phyloP scores from a whole-genome alignment of 1,140 invertebrate species.

The Ceratina calcarata region DNA sequence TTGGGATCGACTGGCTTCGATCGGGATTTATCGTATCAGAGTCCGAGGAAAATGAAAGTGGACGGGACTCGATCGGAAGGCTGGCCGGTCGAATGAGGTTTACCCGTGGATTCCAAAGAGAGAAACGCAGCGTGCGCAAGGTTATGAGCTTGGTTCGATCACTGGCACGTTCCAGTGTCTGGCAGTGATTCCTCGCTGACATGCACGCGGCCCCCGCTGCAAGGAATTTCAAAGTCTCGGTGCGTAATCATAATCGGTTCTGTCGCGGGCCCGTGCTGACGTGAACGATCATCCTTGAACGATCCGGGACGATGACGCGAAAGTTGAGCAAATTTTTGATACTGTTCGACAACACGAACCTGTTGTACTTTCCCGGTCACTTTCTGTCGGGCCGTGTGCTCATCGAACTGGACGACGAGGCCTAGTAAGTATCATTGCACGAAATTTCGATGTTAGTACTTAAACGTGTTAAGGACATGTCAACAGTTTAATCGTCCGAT shows the following conservation, averaged over 20 bases:
- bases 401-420: slow-evolving; percentile 95
- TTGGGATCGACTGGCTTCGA: not conserved
- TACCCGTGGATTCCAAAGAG: not conserved
- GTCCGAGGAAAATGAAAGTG: slow-evolving; percentile 21
- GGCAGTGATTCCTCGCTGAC: slow-evolving; percentile 55
- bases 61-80: not conserved
- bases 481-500: too few relatives aligned
- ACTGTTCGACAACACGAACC: slow-evolving; percentile 95
- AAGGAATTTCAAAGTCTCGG: slow-evolving; percentile 31
- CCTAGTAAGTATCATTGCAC: slow-evolving; percentile 81
- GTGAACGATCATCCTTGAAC: slow-evolving; percentile 45
- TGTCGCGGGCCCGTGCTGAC: slow-evolving; percentile 52
- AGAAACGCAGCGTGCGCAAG: slow-evolving; percentile 42
- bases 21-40: not conserved
- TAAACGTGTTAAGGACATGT: too few relatives aligned
- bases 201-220: slow-evolving; percentile 29
- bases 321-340: slow-evolving; percentile 96
- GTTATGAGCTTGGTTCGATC: slow-evolving; percentile 50
- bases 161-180: slow-evolving; percentile 21
- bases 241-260: slow-evolving; percentile 36
- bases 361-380: slow-evolving; percentile 95
- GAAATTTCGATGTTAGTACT: not conserved
- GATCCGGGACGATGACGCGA: slow-evolving; percentile 84
- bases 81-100: slow-evolving; percentile 1
- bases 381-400: slow-evolving; percentile 95